A percentile compares a stretch with the other conserved stretches of the same genome.
Evolutionary conservation across 2,797 vertebrate genomes (phyloP).

Genomic region (Tokudaia muenninki): DNA sequence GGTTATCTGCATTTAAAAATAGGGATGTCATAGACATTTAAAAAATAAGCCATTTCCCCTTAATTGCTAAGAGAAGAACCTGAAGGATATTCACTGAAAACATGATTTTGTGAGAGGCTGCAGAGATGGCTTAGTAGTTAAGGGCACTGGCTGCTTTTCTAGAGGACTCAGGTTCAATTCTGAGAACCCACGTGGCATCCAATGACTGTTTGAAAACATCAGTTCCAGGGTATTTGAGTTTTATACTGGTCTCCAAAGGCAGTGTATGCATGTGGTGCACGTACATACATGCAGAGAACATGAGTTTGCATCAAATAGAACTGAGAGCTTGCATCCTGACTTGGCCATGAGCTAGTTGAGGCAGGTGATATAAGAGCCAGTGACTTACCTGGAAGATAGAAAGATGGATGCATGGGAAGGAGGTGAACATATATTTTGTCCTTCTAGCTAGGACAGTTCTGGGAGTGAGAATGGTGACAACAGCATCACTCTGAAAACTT

Average conservation of each 20-base stretch:
- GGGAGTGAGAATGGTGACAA: not conserved
- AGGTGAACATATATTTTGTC: not conserved
- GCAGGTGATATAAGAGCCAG: not conserved
- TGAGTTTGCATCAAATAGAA: not conserved
- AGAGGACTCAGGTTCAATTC: not conserved
- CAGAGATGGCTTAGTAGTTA: not conserved
- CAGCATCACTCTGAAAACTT: not conserved
- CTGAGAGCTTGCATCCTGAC: not conserved
- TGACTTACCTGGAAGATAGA: not conserved
- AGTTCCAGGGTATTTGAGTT: not conserved
- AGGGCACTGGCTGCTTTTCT: not conserved
- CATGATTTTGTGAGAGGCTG: not conserved
- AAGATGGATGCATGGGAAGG: not conserved
- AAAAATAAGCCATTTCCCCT: not conserved
- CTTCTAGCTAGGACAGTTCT: not conserved
- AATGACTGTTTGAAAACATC: not conserved
- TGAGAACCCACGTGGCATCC: not conserved
- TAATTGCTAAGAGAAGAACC: not conserved
- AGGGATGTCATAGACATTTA: not conserved
- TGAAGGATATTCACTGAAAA: not conserved
- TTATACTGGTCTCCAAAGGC: not conserved
- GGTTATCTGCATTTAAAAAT: conserved; percentile 12
- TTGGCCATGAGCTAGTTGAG: not conserved
- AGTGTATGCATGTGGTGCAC: not conserved
- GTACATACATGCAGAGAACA: not conserved